These are phyloP conservation scores for Yponomeuta evonymella DNA, from an alignment of 2,888 invertebrate genomes.

Conservation along the genomic window DNA sequence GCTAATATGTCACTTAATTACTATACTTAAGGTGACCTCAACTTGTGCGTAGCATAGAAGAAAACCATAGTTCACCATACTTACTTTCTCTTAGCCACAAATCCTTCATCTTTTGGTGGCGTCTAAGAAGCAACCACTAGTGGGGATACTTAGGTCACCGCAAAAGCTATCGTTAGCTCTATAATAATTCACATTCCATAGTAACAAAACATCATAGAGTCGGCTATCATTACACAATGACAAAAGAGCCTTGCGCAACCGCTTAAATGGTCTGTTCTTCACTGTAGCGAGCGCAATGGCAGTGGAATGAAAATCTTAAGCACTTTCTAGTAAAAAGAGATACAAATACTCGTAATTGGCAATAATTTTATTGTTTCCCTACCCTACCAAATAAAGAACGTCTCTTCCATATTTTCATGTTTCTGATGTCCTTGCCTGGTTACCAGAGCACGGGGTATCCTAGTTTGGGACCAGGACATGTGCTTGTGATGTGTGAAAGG, in stretches of 20 bases:
- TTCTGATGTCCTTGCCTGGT: too few relatives aligned
- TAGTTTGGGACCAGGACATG: too few relatives aligned
- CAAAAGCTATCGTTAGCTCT: not conserved
- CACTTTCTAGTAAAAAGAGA: not conserved
- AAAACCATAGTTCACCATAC: not conserved
- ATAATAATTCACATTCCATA: conserved; percentile 6
- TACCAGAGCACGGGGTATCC: too few relatives aligned
- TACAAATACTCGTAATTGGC: too few relatives aligned
- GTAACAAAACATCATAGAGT: conserved; percentile 57
- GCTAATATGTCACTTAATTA: not conserved
- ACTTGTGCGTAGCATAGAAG: not conserved
- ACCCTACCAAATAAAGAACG: too few relatives aligned
- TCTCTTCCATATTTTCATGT: too few relatives aligned
- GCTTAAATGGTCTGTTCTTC: conserved; percentile 55
- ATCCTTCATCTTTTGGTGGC: not conserved
- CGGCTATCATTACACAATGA: conserved; percentile 70
- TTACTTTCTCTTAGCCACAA: not conserved
- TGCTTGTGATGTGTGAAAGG: too few relatives aligned
- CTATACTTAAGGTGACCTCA: not conserved
- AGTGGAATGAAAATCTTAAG: conserved; percentile 24
- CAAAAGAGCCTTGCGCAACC: conserved; percentile 73
- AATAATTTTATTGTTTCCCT: too few relatives aligned
- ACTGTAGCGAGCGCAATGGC: conserved; percentile 40
- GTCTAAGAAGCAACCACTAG: not conserved
- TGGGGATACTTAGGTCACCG: not conserved